Evolutionary conservation across 2,113 vertebrate species (phyloP).

Genomic region (Desmodus rotundus): DNA sequence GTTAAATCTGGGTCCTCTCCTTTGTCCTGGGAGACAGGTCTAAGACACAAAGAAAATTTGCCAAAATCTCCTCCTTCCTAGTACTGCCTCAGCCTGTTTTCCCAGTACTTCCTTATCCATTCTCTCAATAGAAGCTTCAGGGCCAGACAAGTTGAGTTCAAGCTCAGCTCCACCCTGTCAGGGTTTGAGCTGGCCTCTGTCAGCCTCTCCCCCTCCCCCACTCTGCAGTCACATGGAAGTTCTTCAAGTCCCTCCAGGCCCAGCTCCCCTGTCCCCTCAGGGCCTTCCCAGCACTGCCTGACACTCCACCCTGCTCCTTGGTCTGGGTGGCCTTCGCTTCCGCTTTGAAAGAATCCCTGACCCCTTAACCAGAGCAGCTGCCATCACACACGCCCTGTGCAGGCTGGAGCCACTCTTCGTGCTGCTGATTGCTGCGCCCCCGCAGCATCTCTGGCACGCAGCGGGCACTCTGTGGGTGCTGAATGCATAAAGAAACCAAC

Average conservation of each 20-base stretch:
- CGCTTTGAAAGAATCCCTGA: neutral
- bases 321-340: neutral
- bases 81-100: neutral
- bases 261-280: neutral
- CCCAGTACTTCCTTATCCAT: constrained; percentile 36
- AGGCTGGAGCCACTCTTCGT: neutral
- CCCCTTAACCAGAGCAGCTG: neutral
- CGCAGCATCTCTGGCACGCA: neutral
- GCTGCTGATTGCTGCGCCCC: accelerated
- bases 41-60: neutral
- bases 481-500: neutral
- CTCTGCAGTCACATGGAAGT: neutral
- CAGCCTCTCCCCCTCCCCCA: neutral
- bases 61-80: neutral
- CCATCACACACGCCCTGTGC: accelerated
- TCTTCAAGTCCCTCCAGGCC: neutral
- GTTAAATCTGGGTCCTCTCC: neutral
- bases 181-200: neutral
- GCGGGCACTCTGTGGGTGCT: neutral
- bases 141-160: neutral
- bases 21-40: neutral
- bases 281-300: neutral
- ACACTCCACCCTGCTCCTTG: neutral
- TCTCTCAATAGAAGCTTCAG: constrained; percentile 36
- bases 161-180: constrained; percentile 33